These are phyloP conservation scores for Eristalinus sepulchralis DNA, from an alignment of 2,888 invertebrate genomes.

Conservation along the genomic window DNA sequence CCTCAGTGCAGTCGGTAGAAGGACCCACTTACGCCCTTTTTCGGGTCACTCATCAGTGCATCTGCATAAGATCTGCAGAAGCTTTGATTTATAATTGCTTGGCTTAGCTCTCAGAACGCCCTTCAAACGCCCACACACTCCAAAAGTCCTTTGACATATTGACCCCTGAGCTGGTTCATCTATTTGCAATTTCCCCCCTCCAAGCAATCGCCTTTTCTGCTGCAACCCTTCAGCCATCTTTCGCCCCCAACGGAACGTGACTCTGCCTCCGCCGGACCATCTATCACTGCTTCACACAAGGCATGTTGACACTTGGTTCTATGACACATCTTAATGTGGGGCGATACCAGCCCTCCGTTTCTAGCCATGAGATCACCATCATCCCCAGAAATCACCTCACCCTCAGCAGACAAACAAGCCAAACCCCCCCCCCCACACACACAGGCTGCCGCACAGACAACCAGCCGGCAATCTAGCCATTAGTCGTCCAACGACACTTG, in stretches of 20 bases:
- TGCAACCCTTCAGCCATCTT: background rate
- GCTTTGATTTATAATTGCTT: background rate
- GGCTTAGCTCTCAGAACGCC: background rate
- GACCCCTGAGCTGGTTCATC: background rate
- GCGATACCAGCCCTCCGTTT: background rate
- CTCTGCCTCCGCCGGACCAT: background rate
- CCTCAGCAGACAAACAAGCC: constrained; percentile 48
- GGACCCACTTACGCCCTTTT: background rate
- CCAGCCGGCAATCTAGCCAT: constrained; percentile 22
- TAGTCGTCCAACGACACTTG: constrained; percentile 57
- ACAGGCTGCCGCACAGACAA: background rate
- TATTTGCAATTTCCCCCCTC: background rate
- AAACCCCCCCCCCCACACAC: background rate
- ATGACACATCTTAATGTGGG: constrained; percentile 22
- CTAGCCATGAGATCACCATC: constrained; percentile 39
- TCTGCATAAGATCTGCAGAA: background rate
- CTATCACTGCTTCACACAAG: background rate
- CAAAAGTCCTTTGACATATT: background rate
- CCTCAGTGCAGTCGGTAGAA: background rate
- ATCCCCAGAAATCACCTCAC: constrained; percentile 10
- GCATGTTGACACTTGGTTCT: constrained; percentile 29
- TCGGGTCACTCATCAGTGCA: background rate
- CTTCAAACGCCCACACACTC: background rate
- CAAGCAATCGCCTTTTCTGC: background rate
- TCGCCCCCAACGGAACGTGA: background rate